Base-by-base conservation (phyloP, 2,888 invertebrate species). In the Neuroscelio doddi region DNA sequence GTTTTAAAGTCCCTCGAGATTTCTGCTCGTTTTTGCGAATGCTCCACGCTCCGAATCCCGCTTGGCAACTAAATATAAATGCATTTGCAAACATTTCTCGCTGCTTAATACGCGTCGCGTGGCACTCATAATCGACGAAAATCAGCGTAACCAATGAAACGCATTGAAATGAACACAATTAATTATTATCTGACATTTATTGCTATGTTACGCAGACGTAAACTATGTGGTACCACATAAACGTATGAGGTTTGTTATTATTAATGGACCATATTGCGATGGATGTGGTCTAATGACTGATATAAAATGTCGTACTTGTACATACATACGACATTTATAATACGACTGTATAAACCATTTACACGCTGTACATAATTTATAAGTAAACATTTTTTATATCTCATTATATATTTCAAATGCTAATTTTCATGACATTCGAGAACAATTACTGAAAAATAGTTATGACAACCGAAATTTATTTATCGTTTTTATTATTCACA, bases 171-270 rank as follows among this genome's bases (percentile, higher is more conserved):
- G 55, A 62, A 50, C 55, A 64, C 58, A 64, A 72, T 72, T 70
- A 70, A 71, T 72, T 70, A 70, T 68, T 68, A 56, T 46, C 58
- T 67, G 68, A 65, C 69, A 56, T 70, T 72, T 70, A 73, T 70
- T 69, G 63, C 55, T 52, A 51, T 57, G 56, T 69, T 64, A 65
- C 59, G 57, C 64, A 14, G 21, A 38, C 38, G 21, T 21, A 17
- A 21, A 21, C 21, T n/a, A 8, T 17, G 38, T 17, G 38, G 17
- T 17, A 7, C 38, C 21, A n/a, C 15, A 38, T 38, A 38, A 38
- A n/a, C 38, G 17, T 17, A 38, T 17, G 4, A 8, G 38, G 16
- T 38, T 36, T 17, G 38, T 38, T 38, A 24, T 41, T 41, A 41
- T 41, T 24, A 41, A 41, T 24, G 24, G n/a, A 24, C 41, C 24